Evolutionary conservation across 2,113 vertebrate species (phyloP), one percentile per base, ranked within the genome.

Genomic region (Campylomormyrus tamandua): DNA sequence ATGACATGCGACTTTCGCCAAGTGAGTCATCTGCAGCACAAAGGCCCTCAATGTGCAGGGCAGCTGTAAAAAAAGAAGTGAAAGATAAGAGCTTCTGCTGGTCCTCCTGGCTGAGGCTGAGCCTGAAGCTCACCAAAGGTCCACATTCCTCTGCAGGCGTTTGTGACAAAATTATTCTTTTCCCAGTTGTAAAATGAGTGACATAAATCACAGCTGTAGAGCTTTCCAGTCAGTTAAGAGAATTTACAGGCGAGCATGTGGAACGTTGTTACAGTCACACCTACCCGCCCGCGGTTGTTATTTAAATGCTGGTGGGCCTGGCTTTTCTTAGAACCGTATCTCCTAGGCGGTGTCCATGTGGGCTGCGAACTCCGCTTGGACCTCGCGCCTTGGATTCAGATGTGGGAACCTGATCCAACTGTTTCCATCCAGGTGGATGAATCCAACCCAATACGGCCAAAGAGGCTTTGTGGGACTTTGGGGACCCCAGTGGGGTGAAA

Each of bases 1-100:
- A 94, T 95, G 94, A 95, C 92, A 92, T 92, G 77, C 91, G 89
- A 93, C 94, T 96, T 95, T 95, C 93, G 91, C 94, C 87, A 92
- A 91, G 84, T 93, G 94, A 96, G 89, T 96, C 94, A 95, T 94
- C 91, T 35, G 87, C 70, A 93, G 93, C 92, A 92, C 93, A 93
- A 93, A 92, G 70, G 77, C 88, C 91, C 92, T 89, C 92, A 89
- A 93, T 89, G 84, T 80, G 53, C 15, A 31, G 49, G 56, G 91
- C 88, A 89, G 85, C 90, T 56, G 90, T 88, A 92, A 92, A 80
- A 58, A 70, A 92, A 13, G 74, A 93, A 92, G 91, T 58, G 49
- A 62, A 77, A 89, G 85, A 87, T 87, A 87, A 87, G 85, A 53
- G 50, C 13, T 53, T 87, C 1, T 87, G 85, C 31, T 52, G 50